phyloP scores from a whole-genome alignment of 2,113 vertebrate genomes.

The Lepidiolamprologus cunningtoni region DNA sequence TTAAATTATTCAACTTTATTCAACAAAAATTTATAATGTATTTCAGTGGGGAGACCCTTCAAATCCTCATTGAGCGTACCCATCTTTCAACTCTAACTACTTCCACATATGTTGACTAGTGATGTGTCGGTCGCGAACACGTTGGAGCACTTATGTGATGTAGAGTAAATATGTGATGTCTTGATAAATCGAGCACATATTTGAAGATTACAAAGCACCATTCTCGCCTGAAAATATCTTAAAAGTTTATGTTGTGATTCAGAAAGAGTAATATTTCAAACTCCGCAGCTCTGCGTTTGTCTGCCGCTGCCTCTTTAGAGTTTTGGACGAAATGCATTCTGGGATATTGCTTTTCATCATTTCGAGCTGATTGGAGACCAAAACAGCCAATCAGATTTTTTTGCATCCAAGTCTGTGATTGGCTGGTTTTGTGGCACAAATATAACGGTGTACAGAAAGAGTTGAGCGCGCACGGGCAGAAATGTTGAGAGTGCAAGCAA shows the following conservation, averaged over 20 bases:
- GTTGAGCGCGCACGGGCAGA: accelerated
- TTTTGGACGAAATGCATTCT: background rate
- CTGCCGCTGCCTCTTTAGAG: no score
- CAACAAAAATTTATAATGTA: background rate
- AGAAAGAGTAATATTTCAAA: background rate
- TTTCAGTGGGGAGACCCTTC: background rate
- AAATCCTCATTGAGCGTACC: accelerated
- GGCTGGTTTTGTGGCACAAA: no score
- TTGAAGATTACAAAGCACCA: background rate
- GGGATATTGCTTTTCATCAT: background rate
- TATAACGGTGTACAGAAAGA: no score
- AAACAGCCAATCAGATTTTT: no score
- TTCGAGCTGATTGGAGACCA: no score
- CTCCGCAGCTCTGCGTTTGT: no score
- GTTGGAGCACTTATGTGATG: background rate
- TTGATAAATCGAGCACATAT: background rate
- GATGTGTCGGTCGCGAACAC: background rate
- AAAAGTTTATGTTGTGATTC: background rate
- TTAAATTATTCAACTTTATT: background rate
- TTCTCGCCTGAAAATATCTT: background rate
- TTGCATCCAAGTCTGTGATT: no score
- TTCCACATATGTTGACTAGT: background rate
- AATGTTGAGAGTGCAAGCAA: no score
- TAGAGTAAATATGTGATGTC: background rate
- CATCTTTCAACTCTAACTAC: background rate